Conservation (phyloP, 92 coral and sea anemone genomes). For the Epizoanthus illoricatus region DNA sequence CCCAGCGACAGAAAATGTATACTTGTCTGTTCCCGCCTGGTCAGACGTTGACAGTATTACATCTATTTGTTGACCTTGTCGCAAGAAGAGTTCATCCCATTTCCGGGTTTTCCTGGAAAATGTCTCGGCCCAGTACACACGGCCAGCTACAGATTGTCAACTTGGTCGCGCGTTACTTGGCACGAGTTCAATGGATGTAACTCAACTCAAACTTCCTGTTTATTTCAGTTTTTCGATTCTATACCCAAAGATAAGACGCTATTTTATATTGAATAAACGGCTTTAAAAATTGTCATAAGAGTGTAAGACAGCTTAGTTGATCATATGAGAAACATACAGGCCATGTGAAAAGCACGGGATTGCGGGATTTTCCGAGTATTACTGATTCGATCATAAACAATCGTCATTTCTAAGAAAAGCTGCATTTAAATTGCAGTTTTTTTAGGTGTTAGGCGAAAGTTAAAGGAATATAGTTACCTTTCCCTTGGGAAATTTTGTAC, state of each 20-base stretch:
- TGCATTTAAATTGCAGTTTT: background rate
- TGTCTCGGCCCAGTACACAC: slow-evolving; percentile 29
- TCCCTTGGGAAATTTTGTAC: background rate
- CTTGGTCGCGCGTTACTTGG: slow-evolving; percentile 21
- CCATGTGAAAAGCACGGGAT: background rate
- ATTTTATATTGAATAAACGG: too few relatives aligned
- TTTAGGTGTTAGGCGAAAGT: background rate
- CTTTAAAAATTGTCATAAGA: background rate
- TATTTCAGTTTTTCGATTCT: background rate
- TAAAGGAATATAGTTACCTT: background rate
- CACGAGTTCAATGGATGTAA: slow-evolving; percentile 9
- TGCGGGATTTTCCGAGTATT: slow-evolving; percentile 31
- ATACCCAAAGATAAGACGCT: background rate
- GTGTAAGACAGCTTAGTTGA: background rate
- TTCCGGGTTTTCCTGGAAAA: slow-evolving; percentile 50
- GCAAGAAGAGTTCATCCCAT: background rate
- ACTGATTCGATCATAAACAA: slow-evolving; percentile 2
- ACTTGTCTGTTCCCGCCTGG: background rate
- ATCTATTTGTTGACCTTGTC: slow-evolving; percentile 15
- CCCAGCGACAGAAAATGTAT: background rate
- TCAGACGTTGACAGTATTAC: background rate
- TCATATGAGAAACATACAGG: background rate
- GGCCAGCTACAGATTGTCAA: too few relatives aligned
- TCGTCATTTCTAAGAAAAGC: slow-evolving; percentile 24
- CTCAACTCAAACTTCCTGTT: background rate